Conservation (phyloP, 2,113 vertebrate species). For the Neomonachus schauinslandi region DNA sequence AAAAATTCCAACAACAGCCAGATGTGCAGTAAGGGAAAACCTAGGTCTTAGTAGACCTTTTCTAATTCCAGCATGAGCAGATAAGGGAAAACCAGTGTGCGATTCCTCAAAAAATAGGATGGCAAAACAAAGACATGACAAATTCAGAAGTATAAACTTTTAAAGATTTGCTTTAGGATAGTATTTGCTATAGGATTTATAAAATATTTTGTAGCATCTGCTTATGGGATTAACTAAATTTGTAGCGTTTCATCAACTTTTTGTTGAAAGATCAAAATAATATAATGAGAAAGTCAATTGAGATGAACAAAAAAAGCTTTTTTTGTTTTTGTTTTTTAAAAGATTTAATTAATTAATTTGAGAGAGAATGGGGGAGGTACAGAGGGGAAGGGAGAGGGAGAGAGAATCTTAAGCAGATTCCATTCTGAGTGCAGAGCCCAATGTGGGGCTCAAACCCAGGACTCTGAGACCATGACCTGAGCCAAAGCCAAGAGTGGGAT, state of each 20-base stretch:
- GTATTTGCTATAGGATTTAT: neutral
- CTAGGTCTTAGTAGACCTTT: neutral
- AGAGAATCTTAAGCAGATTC: neutral
- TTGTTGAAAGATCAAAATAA: slow-evolving; percentile 17
- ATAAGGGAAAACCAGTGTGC: neutral
- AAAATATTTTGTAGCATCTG: slow-evolving; percentile 15
- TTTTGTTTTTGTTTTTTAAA: neutral
- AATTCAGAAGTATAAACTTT: neutral
- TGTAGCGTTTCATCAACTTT: neutral
- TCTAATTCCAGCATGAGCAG: neutral
- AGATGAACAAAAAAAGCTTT: neutral
- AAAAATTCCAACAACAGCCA: neutral
- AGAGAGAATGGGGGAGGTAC: neutral
- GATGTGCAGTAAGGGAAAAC: neutral
- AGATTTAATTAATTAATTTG: neutral
- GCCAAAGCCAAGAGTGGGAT: neutral
- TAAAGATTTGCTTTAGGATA: neutral
- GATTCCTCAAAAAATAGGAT: neutral
- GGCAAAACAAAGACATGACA: neutral
- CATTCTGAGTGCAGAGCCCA: neutral
- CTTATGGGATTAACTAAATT: slow-evolving; percentile 36
- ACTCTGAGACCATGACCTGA: neutral
- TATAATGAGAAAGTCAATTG: neutral
- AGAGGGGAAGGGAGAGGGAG: neutral
- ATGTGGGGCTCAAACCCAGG: neutral